Evolutionary conservation across 2,113 vertebrate species (phyloP).

Genomic region (Empidonax traillii): DNA sequence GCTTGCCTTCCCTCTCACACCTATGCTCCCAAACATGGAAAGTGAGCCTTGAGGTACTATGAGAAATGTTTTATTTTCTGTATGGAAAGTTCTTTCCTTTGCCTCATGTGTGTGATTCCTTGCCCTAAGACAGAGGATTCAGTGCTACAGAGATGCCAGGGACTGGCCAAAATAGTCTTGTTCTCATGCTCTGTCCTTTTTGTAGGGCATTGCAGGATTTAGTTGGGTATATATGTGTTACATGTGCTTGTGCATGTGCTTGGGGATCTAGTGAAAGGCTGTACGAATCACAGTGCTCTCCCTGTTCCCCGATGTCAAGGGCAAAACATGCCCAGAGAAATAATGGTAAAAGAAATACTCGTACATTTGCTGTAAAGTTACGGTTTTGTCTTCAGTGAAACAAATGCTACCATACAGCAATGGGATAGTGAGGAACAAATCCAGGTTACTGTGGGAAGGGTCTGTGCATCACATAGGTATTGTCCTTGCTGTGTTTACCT

Average conservation of each 20-base stretch:
- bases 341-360: background rate
- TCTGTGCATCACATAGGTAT: background rate
- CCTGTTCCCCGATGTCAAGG: background rate
- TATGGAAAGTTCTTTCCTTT: background rate
- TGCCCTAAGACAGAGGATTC: background rate
- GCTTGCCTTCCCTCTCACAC: background rate
- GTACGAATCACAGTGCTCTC: background rate
- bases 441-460: rapidly evolving
- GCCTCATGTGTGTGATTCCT: background rate
- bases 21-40: background rate
- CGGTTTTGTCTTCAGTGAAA: background rate
- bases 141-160: background rate
- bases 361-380: background rate
- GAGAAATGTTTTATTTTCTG: background rate
- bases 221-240: background rate
- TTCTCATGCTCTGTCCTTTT: background rate
- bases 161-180: background rate
- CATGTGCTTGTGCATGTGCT: background rate
- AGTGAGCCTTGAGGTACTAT: background rate
- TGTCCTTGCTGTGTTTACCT: background rate
- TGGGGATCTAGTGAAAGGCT: background rate
- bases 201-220: background rate
- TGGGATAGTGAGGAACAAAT: background rate
- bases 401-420: background rate
- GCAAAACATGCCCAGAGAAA: background rate